A percentile compares a stretch with the other conserved stretches of the same genome.
Conservation (phyloP, 2,113 vertebrate species). For the Nycticryphes semicollaris region DNA sequence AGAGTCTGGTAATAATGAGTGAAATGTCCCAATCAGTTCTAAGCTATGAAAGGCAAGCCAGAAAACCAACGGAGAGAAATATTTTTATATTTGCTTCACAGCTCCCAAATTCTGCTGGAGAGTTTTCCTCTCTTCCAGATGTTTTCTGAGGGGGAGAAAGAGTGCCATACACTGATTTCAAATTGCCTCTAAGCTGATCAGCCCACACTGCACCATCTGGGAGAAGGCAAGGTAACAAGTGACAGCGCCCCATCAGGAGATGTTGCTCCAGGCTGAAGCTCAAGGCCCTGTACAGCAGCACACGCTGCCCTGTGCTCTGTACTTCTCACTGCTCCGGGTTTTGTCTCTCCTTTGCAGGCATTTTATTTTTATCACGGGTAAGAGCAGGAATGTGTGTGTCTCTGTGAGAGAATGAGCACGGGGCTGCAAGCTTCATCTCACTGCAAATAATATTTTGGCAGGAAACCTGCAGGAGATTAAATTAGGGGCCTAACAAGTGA, state of each 20-base stretch:
- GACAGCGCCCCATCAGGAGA: neutral
- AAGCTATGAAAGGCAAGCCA: neutral
- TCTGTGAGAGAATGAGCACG: neutral
- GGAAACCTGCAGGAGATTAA: conserved; percentile 36
- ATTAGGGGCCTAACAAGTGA: neutral
- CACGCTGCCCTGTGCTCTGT: neutral
- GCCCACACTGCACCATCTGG: neutral
- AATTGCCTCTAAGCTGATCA: neutral
- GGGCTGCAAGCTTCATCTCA: neutral
- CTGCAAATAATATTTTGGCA: conserved; percentile 55
- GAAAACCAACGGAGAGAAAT: conserved; percentile 27
- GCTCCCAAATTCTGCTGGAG: conserved; percentile 34
- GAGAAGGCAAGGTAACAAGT: neutral
- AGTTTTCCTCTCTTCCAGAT: conserved; percentile 42
- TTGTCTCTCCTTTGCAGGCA: conserved; percentile 15
- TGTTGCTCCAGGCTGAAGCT: neutral
- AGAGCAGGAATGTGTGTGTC: conserved; percentile 17
- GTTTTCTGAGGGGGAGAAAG: neutral
- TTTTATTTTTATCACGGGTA: conserved; percentile 39
- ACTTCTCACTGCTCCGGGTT: neutral
- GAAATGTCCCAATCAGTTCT: neutral
- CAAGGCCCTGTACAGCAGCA: neutral
- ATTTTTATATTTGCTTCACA: conserved; percentile 39
- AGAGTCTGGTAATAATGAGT: conserved; percentile 13
- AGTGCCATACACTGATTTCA: neutral